phyloP scores from a whole-genome alignment of 1,140 invertebrate species.

The Caenorhabditis briggsae region DNA sequence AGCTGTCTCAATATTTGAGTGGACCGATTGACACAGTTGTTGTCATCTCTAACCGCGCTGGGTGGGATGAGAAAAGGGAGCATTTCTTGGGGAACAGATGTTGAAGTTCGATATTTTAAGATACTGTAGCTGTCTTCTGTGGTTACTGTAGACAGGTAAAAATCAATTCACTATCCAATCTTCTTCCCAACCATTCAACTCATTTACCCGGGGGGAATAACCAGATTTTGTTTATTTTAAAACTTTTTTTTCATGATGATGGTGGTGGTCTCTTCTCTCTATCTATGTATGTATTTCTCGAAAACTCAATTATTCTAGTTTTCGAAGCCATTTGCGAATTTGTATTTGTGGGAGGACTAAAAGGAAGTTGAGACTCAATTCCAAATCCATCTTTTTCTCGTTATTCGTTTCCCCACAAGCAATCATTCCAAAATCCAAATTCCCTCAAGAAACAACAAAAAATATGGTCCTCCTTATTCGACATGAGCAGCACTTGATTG shows the following conservation, averaged over 20 bases:
- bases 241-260: constrained; percentile 9
- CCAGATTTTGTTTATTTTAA: background rate
- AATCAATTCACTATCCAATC: no score
- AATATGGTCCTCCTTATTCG: background rate
- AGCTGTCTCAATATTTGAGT: constrained; percentile 33
- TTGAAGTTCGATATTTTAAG: no score
- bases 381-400: background rate
- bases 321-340: no score
- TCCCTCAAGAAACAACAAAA: background rate
- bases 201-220: background rate
- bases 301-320: constrained; percentile 15
- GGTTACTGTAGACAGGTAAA: no score
- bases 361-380: background rate
- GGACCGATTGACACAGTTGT: background rate
- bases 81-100: no score
- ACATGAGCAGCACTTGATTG: constrained; percentile 1
- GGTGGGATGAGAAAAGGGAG: no score
- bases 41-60: background rate
- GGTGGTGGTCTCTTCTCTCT: background rate
- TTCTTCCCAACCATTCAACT: no score
- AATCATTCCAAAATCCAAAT: constrained; percentile 14
- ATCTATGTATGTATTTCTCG: no score
- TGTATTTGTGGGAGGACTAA: background rate
- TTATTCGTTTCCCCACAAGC: background rate
- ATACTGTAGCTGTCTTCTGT: background rate